Evolutionary conservation across 1,140 invertebrate genomes (phyloP).

Genomic region (Leptoteleia sp.): DNA sequence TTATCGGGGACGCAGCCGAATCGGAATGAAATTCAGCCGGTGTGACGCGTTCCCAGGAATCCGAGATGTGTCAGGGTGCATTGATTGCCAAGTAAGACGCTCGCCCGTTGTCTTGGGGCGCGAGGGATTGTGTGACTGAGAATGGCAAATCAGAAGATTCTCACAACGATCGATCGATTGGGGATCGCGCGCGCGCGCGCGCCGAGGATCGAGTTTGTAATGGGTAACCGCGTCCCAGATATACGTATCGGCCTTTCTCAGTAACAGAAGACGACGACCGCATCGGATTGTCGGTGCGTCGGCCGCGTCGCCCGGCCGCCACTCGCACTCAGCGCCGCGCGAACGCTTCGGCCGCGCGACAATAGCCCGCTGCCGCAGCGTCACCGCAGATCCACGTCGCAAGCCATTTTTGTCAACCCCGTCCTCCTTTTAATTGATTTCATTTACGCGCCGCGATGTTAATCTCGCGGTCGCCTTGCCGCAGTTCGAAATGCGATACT

Average conservation of each 20-base stretch:
- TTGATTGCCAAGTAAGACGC: slow-evolving; percentile 16
- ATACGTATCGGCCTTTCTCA: slow-evolving; percentile 31
- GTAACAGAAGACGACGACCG: slow-evolving; percentile 59
- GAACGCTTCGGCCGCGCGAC: slow-evolving; percentile 6
- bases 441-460: slow-evolving; percentile 16
- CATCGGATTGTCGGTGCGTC: slow-evolving; percentile 35
- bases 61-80: slow-evolving; percentile 49
- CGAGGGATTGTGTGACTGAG: slow-evolving; percentile 49
- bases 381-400: slow-evolving; percentile 22
- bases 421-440: slow-evolving; percentile 32
- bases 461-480: slow-evolving; percentile 24
- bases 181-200: slow-evolving; percentile 11
- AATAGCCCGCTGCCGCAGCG: slow-evolving; percentile 5
- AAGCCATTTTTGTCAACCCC: slow-evolving; percentile 9
- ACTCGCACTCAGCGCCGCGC: slow-evolving; percentile 2
- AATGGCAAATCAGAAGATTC: slow-evolving; percentile 50
- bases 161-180: slow-evolving; percentile 53
- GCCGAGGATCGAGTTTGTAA: slow-evolving; percentile 33
- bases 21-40: slow-evolving; percentile 34
- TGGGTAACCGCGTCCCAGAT: slow-evolving; percentile 42
- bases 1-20: slow-evolving; percentile 30
- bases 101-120: slow-evolving; percentile 18
- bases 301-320: not conserved
- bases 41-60: slow-evolving; percentile 47
- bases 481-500: too few relatives aligned